phyloP scores from a whole-genome alignment of 1,140 invertebrate genomes.

The Rhagoletis zephyria region DNA sequence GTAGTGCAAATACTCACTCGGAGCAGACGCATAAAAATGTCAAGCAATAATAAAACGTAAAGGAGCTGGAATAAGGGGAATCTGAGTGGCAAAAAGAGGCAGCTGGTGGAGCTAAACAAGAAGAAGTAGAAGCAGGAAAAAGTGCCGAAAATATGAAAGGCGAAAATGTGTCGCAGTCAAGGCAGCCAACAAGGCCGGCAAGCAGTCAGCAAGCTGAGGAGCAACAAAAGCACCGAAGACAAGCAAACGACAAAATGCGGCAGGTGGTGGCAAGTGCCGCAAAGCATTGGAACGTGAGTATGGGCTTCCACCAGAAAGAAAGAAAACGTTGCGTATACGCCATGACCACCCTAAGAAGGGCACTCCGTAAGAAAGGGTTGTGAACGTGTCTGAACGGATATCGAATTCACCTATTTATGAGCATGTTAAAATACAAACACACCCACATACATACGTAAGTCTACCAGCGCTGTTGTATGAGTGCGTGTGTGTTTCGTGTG shows the following conservation, averaged over 20 bases:
- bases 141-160: neutral
- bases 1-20: slow-evolving; percentile 35
- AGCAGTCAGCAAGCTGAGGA: neutral
- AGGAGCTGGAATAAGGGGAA: neutral
- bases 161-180: slow-evolving; percentile 28
- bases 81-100: neutral
- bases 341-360: neutral
- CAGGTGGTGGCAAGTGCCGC: neutral
- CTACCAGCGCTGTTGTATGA: too few relatives aligned
- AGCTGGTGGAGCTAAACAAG: neutral
- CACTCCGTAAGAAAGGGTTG: neutral
- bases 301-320: neutral
- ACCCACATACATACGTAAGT: neutral
- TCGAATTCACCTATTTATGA: slow-evolving; percentile 52
- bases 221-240: too few relatives aligned
- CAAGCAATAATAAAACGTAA: slow-evolving; percentile 49
- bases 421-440: slow-evolving; percentile 1
- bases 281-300: neutral
- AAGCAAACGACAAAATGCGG: neutral
- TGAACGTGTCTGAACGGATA: neutral
- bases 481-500: neutral
- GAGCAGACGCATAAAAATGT: slow-evolving; percentile 32
- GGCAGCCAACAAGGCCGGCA: neutral
- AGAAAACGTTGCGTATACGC: slow-evolving; percentile 30
- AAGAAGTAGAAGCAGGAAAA: neutral